These are phyloP conservation scores for Nyctibius bracteatus DNA, from an alignment of 2,113 vertebrate genomes.

Conservation along the genomic window DNA sequence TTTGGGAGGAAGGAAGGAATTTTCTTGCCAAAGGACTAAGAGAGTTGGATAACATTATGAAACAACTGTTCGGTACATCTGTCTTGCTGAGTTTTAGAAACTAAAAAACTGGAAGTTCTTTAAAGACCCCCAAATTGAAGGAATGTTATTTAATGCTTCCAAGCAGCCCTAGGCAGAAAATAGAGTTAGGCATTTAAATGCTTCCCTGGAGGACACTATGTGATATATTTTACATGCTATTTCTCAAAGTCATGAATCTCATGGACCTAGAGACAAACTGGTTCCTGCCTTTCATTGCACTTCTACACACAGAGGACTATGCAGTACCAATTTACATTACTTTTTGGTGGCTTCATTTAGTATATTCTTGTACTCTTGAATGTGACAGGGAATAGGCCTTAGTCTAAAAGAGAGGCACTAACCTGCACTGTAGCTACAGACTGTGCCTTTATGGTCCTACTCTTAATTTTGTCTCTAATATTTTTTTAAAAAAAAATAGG, in stretches of 20 bases:
- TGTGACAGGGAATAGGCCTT: not conserved
- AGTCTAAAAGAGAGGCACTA: not conserved
- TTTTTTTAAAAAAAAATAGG: not conserved
- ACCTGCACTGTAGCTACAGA: not conserved
- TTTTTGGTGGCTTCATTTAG: not conserved
- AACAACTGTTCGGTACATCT: conserved; percentile 48
- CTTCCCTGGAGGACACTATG: not conserved
- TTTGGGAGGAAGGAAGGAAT: conserved; percentile 44
- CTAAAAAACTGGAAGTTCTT: not conserved
- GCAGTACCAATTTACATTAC: not conserved
- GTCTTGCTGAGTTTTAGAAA: conserved; percentile 16
- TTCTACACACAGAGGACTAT: not conserved
- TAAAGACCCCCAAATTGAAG: not conserved
- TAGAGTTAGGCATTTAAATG: not conserved
- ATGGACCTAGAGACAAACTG: not conserved
- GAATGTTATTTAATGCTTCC: not conserved
- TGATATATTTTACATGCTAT: not conserved
- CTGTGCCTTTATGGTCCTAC: not conserved
- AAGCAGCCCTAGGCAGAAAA: not conserved
- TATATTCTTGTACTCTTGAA: not conserved
- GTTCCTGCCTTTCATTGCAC: not conserved
- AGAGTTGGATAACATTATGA: conserved; percentile 36
- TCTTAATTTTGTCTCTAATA: not conserved
- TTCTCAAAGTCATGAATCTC: not conserved
- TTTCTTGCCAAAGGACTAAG: conserved; percentile 56